Conservation (phyloP, 2,797 vertebrate genomes). For the Vireo griseus region DNA sequence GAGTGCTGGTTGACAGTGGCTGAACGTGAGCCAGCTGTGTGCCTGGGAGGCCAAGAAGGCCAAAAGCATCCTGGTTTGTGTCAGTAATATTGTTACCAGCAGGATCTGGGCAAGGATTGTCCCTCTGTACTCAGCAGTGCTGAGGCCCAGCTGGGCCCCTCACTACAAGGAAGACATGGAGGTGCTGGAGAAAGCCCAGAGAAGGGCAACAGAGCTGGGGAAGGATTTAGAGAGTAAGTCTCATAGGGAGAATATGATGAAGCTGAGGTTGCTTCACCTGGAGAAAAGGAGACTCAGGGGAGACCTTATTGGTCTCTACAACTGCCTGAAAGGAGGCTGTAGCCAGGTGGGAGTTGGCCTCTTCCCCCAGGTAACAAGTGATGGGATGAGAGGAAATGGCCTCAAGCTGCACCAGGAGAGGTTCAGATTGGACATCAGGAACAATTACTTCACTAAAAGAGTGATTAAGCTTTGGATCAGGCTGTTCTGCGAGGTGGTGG, state of each 20-base stretch:
- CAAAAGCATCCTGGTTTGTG: neutral
- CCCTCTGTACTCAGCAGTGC: accelerated
- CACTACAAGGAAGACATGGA: accelerated
- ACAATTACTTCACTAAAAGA: neutral
- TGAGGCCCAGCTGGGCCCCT: neutral
- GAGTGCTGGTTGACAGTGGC: neutral
- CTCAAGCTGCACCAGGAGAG: neutral
- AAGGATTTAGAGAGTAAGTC: neutral
- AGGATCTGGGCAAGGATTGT: accelerated
- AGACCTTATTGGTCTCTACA: neutral
- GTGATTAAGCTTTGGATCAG: neutral
- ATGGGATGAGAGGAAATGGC: neutral
- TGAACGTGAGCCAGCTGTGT: neutral
- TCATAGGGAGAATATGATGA: neutral
- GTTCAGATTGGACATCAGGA: neutral
- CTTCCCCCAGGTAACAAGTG: neutral
- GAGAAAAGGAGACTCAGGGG: neutral
- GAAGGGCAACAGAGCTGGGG: neutral
- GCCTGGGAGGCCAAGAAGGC: neutral
- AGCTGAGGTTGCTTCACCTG: neutral
- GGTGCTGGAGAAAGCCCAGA: accelerated
- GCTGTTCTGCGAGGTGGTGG: neutral
- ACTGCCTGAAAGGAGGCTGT: neutral
- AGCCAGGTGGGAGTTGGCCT: neutral
- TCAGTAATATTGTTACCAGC: neutral